Evolutionary conservation across 2,113 vertebrate genomes (phyloP), one percentile per base, ranked within the genome.

Genomic region (Podarcis raffonei): DNA sequence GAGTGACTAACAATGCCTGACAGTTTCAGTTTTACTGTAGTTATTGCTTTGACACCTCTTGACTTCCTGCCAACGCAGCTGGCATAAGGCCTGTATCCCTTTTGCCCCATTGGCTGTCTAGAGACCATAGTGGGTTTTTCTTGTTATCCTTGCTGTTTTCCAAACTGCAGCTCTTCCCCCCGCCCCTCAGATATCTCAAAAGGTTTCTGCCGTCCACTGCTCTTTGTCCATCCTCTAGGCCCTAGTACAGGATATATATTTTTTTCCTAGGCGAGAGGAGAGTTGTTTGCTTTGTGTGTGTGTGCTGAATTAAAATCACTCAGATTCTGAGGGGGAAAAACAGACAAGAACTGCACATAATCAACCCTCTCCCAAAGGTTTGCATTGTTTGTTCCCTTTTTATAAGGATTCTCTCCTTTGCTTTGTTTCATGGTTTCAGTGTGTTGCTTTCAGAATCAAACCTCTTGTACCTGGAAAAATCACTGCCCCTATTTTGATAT

Each of bases 11-110:
- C 85, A n/a, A 69, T 25, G 75, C 90, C 92, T 94, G 92, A 92
- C 94, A 94, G 85, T 87, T 89, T 87, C 79, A 88, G 81, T 91
- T 94, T 92, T 89, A 83, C 85, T 87, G 91, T 90, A 76, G 88
- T 93, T 85, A 92, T 87, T 93, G 92, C 89, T 93, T 89, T 95
- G 94, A 93, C 94, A 94, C 78, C 30, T 86, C 59, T 92, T 95
- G 92, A 92, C 86, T 94, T 91, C 57, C 85, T 93, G 95, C 94
- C 94, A 95, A 0, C 68, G 90, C 87, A 62, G 20, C 84, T 95
- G 94, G 90, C 93, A 95, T 76, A 62, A 88, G 48, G 30, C 59
- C 90, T 89, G 57, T 53, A 81, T 93, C 81, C 81, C 91, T 93
- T 86, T 95, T 92, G 87, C 89, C 83, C 87, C 68, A 39, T 57